A percentile compares a stretch with the other conserved stretches of the same genome.
Evolutionary conservation across 2,888 invertebrate genomes (phyloP).

Genomic region (Lasioglossum lativentre): DNA sequence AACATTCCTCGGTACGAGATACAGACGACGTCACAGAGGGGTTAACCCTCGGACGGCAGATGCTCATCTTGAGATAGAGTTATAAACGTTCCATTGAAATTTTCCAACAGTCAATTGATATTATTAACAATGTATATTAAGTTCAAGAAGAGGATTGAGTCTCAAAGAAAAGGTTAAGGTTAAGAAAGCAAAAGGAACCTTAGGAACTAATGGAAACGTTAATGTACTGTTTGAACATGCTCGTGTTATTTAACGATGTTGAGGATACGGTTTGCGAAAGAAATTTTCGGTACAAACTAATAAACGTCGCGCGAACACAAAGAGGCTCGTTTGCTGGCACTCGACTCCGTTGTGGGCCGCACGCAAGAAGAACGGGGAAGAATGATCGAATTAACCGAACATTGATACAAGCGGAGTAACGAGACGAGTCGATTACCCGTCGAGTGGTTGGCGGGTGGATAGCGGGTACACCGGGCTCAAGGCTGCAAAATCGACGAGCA

Average conservation of each 20-base stretch:
- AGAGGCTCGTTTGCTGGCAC: conserved; percentile 4
- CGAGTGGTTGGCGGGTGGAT: conserved; percentile 46
- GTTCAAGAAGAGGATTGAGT: neutral
- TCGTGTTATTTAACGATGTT: neutral
- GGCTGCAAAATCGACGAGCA: conserved; percentile 62
- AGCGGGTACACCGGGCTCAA: conserved; percentile 40
- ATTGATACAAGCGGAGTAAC: conserved; percentile 66
- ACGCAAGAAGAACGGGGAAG: conserved; percentile 39
- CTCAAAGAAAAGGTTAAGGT: neutral
- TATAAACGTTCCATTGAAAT: neutral
- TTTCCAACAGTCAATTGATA: neutral
- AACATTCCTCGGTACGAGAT: too few species aligned
- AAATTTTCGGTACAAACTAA: neutral
- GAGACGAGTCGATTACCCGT: conserved; percentile 64
- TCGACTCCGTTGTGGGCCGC: neutral
- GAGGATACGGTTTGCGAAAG: neutral
- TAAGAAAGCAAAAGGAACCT: neutral
- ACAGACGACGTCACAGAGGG: too few species aligned
- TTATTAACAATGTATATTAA: too few species aligned
- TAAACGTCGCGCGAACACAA: neutral
- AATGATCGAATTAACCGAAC: conserved; percentile 78
- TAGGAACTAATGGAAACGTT: neutral
- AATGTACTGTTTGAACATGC: neutral
- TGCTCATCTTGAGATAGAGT: too few species aligned
- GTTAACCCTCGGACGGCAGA: too few species aligned